phyloP scores from a whole-genome alignment of 35 echinoderm and acorn worm species.

The Chiridota heheva region DNA sequence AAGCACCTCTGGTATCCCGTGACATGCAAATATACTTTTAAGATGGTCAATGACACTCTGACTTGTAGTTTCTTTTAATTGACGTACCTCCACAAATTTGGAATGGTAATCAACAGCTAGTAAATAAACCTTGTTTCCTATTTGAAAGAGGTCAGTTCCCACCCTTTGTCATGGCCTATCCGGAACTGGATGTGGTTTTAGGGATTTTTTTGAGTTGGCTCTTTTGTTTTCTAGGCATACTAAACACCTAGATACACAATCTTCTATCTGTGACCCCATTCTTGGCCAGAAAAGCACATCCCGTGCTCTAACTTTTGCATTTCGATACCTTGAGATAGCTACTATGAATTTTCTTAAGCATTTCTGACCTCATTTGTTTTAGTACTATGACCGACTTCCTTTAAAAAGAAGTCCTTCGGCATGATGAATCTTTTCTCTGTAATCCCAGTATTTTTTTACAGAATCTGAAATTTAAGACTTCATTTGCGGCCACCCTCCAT shows the following conservation, averaged over 20 bases:
- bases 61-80: conserved; percentile 5
- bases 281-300: conserved; percentile 10
- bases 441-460: conserved; percentile 19
- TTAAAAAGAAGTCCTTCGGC: conserved; percentile 28
- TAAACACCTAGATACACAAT: neutral
- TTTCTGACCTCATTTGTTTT: neutral
- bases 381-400: conserved; percentile 23
- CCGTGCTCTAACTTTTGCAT: conserved; percentile 1
- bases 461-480: neutral
- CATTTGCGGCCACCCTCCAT: conserved; percentile 17
- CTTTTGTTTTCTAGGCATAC: neutral
- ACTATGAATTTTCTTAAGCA: conserved; percentile 31
- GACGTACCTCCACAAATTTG: conserved; percentile 28
- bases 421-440: neutral
- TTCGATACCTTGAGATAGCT: conserved; percentile 18
- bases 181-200: conserved; percentile 7
- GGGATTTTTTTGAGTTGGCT: conserved; percentile 12
- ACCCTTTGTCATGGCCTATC: conserved; percentile 53
- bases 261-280: neutral
- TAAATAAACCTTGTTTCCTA: conserved; percentile 15
- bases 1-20: conserved; percentile 45
- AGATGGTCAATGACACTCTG: neutral
- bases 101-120: conserved; percentile 32
- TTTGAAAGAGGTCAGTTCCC: conserved; percentile 28
- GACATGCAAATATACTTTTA: conserved; percentile 41